Base-by-base conservation (phyloP, 2,113 vertebrate species). In the Phyllopteryx taeniolatus region DNA sequence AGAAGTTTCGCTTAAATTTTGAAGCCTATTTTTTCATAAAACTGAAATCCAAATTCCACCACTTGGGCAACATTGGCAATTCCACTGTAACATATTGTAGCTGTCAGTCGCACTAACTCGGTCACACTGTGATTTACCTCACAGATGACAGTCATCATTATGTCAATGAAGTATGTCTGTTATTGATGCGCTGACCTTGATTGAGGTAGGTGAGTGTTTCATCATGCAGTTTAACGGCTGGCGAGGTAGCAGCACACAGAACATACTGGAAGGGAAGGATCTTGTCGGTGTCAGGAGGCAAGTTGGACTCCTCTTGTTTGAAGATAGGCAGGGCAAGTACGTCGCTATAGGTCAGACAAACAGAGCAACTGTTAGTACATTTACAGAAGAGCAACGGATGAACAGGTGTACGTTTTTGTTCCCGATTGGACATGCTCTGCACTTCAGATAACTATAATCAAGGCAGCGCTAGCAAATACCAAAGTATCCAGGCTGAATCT, bases 171-270 rank as follows among this genome's bases (percentile, higher is more conserved):
- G 11, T 61, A 61, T 19, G 3, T 17, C 59, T 1, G 59, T 14
- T 15, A 61, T 35, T 31, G 5, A 14, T 15, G 46, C 20, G 72
- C 94, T 92, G 79, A 99, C 98, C 98, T 96, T 99, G 97, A 90
- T 99, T 99, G 86, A 99, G 97, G 90, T 99, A 99, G 49, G 98
- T 99, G 86, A 99, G 95, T 0, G 98, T 99, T 84, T 99, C 98
- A 0, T 99, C 98, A 0, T 99, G 98, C 73, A 99, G 95, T 72
- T 99, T 99, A 70, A 99, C 94, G 0, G 98, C 98, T 0, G 97
- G 97, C 7, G 98, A 99, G 11, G 98, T 99, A 89, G 98, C 95
- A 1, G 98, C 96, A 60, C 97, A 99, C 65, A 99, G 94, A 42
- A 99, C 98, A 51, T 99, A 99, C 75, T 99, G 98, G 87, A 99